Evolutionary conservation across 2,888 invertebrate species (phyloP).

Genomic region (Macrosiphum euphorbiae): DNA sequence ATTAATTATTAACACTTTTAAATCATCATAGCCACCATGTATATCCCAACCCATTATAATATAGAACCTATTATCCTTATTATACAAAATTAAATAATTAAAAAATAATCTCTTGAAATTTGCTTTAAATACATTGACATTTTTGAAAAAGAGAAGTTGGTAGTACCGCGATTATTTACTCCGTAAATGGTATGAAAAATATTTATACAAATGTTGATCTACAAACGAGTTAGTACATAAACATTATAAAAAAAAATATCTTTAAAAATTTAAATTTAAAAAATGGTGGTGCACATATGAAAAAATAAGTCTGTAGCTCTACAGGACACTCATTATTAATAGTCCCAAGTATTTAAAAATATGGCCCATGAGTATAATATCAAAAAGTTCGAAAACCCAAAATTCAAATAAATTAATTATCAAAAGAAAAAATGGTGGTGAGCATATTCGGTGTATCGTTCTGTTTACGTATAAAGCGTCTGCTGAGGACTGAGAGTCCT

Average conservation of each 20-base stretch:
- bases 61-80: no score
- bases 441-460: not conserved
- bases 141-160: not conserved
- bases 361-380: not conserved
- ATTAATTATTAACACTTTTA: no score
- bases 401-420: not conserved
- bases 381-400: not conserved
- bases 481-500: not conserved
- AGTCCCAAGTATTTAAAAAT: not conserved
- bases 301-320: not conserved
- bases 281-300: not conserved
- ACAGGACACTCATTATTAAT: not conserved
- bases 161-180: not conserved
- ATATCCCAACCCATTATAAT: no score
- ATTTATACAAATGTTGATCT: not conserved
- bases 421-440: no score
- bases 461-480: not conserved
- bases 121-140: not conserved
- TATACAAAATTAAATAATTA: not conserved
- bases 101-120: not conserved
- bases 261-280: not conserved
- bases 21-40: no score
- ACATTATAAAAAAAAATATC: not conserved
- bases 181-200: not conserved
- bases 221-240: not conserved